These are phyloP conservation scores for Gymnoscopelus microlampas DNA, from an alignment of 2,797 vertebrate genomes.

Conservation along the genomic window DNA sequence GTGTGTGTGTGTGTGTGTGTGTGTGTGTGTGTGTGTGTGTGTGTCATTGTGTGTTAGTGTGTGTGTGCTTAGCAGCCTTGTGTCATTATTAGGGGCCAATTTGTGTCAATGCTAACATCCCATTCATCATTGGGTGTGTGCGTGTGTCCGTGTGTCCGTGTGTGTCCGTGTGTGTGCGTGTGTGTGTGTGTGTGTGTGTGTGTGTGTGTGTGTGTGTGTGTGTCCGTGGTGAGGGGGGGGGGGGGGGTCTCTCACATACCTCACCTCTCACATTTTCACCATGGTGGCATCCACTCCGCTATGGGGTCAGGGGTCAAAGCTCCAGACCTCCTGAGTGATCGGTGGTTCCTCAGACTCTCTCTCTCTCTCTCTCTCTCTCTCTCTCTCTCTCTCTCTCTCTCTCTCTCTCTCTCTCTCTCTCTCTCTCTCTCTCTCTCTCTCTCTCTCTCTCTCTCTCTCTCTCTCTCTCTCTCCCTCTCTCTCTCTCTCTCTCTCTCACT, in stretches of 20 bases:
- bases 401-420: constrained; percentile 51
- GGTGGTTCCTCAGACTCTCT: constrained; percentile 64
- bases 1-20: no score
- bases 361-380: constrained; percentile 38
- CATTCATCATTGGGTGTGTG: constrained; percentile 83
- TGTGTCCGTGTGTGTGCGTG: constrained; percentile 75
- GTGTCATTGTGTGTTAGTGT: no score
- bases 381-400: constrained; percentile 21
- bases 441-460: constrained; percentile 51
- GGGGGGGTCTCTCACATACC: constrained; percentile 74
- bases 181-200: constrained; percentile 66
- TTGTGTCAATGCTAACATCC: constrained; percentile 82
- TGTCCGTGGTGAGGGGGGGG: constrained; percentile 58
- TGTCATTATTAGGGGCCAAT: constrained; percentile 82
- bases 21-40: no score
- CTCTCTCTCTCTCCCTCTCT: constrained; percentile 11
- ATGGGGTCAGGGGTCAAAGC: constrained; percentile 79
- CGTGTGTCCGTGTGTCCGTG: constrained; percentile 72
- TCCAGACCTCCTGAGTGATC: constrained; percentile 82
- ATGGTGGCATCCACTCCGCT: constrained; percentile 78
- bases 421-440: constrained; percentile 51
- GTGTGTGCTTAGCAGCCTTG: constrained; percentile 74
- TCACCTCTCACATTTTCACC: constrained; percentile 79
- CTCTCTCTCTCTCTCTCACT: constrained; percentile 11
- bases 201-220: constrained; percentile 59